These are phyloP conservation scores for Blastomussa wellsi DNA, from an alignment of 92 coral and sea anemone genomes.

Conservation along the genomic window DNA sequence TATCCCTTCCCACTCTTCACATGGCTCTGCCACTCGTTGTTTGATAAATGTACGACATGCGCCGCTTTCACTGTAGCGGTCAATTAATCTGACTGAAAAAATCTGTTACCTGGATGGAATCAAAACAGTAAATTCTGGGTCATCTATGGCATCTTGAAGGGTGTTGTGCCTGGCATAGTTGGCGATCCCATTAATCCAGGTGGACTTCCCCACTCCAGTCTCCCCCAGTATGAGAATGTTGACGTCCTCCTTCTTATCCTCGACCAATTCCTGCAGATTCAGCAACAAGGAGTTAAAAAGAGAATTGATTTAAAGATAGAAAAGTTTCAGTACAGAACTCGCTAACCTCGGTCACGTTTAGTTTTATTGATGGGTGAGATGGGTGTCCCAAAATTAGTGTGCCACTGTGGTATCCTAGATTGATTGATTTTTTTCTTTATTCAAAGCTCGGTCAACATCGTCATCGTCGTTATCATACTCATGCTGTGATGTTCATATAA, in stretches of 20 bases:
- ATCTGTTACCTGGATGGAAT: not conserved
- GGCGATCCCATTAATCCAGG: conserved; percentile 1
- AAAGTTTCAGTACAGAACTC: no score
- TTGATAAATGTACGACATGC: no score
- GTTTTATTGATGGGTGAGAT: not conserved
- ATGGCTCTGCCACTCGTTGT: no score
- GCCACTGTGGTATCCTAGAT: not conserved
- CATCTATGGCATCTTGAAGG: not conserved
- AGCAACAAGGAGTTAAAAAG: not conserved
- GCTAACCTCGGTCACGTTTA: not conserved
- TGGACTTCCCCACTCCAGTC: not conserved
- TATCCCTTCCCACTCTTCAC: no score
- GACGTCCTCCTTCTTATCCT: not conserved
- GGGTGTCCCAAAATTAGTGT: not conserved
- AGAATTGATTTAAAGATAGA: not conserved
- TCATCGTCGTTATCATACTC: not conserved
- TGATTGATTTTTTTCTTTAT: not conserved
- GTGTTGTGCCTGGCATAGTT: not conserved
- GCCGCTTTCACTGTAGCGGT: no score
- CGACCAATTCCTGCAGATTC: not conserved
- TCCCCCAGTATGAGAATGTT: conserved; percentile 1
- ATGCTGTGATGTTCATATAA: not conserved
- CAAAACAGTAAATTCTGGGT: not conserved
- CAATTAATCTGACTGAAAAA: not conserved
- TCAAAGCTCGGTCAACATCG: not conserved